Percentiles rank a stretch among this genome's conserved stretches.
Conservation (phyloP, 2,888 invertebrate genomes). For the Limulus polyphemus region DNA sequence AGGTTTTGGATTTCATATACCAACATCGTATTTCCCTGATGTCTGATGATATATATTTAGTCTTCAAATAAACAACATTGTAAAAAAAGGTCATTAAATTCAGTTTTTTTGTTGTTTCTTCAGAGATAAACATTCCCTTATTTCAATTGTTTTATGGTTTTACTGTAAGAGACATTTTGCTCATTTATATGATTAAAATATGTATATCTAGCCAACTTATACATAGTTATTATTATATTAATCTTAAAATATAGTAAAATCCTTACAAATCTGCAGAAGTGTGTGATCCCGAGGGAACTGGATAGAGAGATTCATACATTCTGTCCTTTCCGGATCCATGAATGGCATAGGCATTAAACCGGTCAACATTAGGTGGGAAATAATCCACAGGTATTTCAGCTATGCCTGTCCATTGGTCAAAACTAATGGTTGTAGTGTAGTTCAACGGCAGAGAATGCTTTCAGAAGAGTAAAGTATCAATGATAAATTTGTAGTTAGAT, state of each 20-base stretch:
- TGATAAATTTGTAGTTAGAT: no score
- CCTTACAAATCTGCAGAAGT: conserved; percentile 40
- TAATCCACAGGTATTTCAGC: conserved; percentile 40
- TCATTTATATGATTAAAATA: background rate
- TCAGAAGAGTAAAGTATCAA: background rate
- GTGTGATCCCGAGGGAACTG: conserved; percentile 36
- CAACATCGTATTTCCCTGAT: no score
- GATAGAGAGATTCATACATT: conserved; percentile 40
- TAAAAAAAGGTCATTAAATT: no score
- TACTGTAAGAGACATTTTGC: background rate
- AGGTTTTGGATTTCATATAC: no score
- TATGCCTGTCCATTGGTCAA: conserved; percentile 36
- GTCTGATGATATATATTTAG: no score
- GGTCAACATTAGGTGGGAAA: conserved; percentile 39
- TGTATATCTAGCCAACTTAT: background rate
- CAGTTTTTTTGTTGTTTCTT: no score
- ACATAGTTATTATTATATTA: conserved; percentile 1
- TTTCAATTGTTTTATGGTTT: background rate
- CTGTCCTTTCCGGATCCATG: conserved; percentile 39
- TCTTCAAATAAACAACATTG: no score
- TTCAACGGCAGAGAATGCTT: conserved; percentile 35
- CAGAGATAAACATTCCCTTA: no score
- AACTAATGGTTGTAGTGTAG: conserved; percentile 30
- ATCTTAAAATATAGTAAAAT: conserved; percentile 4
- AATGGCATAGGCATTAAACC: conserved; percentile 44